Base-by-base conservation (phyloP, 2,888 invertebrate species). In the Laspeyria flexula region DNA sequence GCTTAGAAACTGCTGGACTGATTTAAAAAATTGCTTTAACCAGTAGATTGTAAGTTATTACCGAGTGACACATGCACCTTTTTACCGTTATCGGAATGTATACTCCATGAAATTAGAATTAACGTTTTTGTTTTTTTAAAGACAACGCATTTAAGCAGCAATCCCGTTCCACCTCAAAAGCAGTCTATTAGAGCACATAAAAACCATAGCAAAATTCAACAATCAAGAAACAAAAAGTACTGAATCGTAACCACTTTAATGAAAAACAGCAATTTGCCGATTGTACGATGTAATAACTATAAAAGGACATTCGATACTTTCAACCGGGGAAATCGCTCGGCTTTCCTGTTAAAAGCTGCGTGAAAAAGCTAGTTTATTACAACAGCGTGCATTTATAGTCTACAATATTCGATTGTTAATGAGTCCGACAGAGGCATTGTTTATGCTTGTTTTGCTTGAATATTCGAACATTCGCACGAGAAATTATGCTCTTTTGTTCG, bases 401-500 rank as follows among this genome's bases (percentile, higher is more conserved):
- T 21, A n/a, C 37, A 37, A 37, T 37, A 37, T 35, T 35, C 37
- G 21, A 6, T 12, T 37, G 37, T 37, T 18, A 37, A 37, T 37
- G 37, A 21, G 37, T 12, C 4, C 37, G 21, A 21, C 7, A 11
- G 21, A 7, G n/a, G 7, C 11, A 21, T 37, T 37, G 37, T 37
- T 37, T 23, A 37, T 37, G 6, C 18, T 11, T 12, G 18, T 18
- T 37, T 37, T 21, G 7, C 12, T 21, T 11, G 21, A 11, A 21
- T 37, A 23, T 37, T 11, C 21, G 21, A 21, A 18, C 15, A 5
- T 5, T 11, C 5, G 12, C 30, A 11, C 30, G 30, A 30, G 30
- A 30, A 30, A 30, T 11, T 3, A 12, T 30, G 29, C n/a, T 1
- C n/a, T 30, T 13, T 31, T 31, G 12, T 12, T 12, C 7, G 31